Base-by-base conservation (phyloP, 1,140 invertebrate species). In the Coelopa frigida region DNA sequence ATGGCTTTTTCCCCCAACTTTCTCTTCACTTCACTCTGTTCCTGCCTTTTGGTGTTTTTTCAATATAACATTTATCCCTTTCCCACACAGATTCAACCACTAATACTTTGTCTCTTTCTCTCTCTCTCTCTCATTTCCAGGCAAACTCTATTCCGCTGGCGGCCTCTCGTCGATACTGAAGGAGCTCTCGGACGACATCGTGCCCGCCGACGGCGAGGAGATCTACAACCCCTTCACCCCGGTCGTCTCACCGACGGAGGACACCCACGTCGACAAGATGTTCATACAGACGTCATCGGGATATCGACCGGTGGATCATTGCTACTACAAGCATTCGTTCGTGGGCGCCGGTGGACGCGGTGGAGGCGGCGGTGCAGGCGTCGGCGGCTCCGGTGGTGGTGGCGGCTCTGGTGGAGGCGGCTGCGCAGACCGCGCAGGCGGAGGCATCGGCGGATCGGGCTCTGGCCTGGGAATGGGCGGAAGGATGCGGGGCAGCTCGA, bases 171-270 rank as follows among this genome's bases (percentile, higher is more conserved):
- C 63, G 21, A 67, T 70, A 43, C 44, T 70, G 20, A 67, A 68
- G 46, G 67, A 70, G 45, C 55, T 70, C 48, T 59, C 63, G 44
- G 67, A 69, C 41, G 67, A 70, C 52, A 70, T 70, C 36, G 53
- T 65, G 24, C 63, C 66, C 18, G 53, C 51, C 8, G 61, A 68
- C 26, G 65, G 61, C 35, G 59, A 65, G 49, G 67, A 70, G 52
- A 70, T 70, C 54, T 70, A 70, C 52, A 70, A 70, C 58, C 67
- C 67, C 51, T 70, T 70, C 53, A 70, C 67, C 48, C 67, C 67
- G 44, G 66, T 70, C 38, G 61, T 70, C 47, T 70, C 67, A 41
- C 67, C 67, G 52, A 68, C 61, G 14, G 67, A 69, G 43, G 67
- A 67, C 56, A 57, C 59, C 53, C 61, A 62, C 48, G 65, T 70